These are phyloP conservation scores for Aurelia coerulea DNA, from an alignment of 30 jellyfish, hydroid and myxozoan species.

Conservation along the genomic window DNA sequence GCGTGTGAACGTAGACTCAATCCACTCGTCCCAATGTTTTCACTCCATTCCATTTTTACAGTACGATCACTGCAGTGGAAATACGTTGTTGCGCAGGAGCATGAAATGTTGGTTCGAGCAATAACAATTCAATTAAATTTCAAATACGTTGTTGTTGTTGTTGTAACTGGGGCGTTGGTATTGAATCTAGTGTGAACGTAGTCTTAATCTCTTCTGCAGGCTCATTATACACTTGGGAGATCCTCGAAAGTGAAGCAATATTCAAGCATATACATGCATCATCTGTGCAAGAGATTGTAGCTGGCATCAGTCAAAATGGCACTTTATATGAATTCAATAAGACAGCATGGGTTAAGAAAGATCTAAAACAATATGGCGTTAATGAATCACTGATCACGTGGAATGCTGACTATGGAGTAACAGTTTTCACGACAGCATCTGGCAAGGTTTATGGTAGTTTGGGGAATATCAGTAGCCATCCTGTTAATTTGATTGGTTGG, in stretches of 20 bases:
- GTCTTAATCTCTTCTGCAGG: neutral
- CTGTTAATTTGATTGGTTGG: no score
- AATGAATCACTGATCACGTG: slow-evolving; percentile 5
- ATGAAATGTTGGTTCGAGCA: no score
- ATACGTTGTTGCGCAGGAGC: no score
- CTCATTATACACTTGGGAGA: slow-evolving; percentile 29
- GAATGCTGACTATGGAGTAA: slow-evolving; percentile 4
- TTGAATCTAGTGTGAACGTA: no score
- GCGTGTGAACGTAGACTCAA: no score
- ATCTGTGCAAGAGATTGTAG: neutral
- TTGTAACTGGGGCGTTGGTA: no score
- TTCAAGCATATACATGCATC: slow-evolving; percentile 23
- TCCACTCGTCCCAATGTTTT: no score
- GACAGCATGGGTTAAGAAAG: neutral
- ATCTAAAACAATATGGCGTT: neutral
- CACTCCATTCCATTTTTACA: no score
- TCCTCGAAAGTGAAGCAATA: slow-evolving; percentile 12
- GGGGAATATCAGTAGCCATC: no score
- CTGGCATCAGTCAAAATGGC: slow-evolving; percentile 6
- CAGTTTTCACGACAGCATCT: slow-evolving; percentile 2
- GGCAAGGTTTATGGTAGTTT: slow-evolving; percentile 2
- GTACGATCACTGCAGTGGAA: no score
- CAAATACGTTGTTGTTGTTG: no score
- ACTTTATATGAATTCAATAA: neutral
- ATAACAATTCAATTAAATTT: no score